Evolutionary conservation across 2,113 vertebrate genomes (phyloP).

Genomic region (Neofelis nebulosa): DNA sequence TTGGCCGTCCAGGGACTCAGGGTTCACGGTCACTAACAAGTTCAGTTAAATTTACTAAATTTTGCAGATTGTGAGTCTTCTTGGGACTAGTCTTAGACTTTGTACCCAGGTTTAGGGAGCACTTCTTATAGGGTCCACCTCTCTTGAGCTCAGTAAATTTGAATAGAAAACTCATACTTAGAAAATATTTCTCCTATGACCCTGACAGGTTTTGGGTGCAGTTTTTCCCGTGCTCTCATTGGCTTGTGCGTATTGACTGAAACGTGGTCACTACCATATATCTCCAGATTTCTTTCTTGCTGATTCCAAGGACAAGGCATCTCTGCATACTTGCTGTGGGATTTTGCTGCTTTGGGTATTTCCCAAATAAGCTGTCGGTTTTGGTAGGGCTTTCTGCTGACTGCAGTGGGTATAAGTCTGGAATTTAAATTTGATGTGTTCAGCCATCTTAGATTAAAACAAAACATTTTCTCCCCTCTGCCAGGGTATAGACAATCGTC

Average conservation of each 20-base stretch:
- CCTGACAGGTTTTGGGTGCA: background rate
- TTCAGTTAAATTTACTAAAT: background rate
- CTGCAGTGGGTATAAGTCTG: constrained; percentile 54
- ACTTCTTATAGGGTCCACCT: background rate
- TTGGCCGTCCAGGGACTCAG: background rate
- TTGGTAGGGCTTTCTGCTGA: constrained; percentile 67
- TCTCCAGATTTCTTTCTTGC: background rate
- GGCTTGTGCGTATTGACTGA: background rate
- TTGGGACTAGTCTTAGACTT: background rate
- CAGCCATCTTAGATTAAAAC: constrained; percentile 49
- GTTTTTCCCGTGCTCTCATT: background rate
- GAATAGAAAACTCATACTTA: background rate
- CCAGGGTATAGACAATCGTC: background rate
- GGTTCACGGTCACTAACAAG: background rate
- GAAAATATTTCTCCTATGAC: background rate
- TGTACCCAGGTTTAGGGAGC: background rate
- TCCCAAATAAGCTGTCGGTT: constrained; percentile 46
- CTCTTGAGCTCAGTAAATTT: background rate
- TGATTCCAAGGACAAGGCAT: constrained; percentile 36
- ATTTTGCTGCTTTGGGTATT: constrained; percentile 52
- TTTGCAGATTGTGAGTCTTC: background rate
- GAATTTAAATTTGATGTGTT: constrained; percentile 75
- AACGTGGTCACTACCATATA: background rate
- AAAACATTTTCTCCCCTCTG: background rate
- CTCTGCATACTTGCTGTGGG: background rate